phyloP scores from a whole-genome alignment of 2,888 invertebrate species.

The Brachylomia viminalis region DNA sequence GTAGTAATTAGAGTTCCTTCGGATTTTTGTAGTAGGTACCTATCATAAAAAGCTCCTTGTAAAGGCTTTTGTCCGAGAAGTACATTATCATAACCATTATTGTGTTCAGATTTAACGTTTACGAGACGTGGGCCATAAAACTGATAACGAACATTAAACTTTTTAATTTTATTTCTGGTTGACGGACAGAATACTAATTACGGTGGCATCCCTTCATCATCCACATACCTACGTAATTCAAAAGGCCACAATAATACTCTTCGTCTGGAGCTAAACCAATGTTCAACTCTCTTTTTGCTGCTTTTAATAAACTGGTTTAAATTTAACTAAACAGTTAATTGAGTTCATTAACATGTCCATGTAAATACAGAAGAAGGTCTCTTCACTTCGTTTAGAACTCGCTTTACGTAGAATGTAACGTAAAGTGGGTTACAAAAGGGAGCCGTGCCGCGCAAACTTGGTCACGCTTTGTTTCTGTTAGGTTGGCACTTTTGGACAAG shows the following conservation, averaged over 20 bases:
- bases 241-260: background rate
- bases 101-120: background rate
- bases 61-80: too few species aligned
- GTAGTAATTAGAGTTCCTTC: background rate
- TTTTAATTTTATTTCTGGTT: background rate
- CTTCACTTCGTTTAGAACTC: conserved; percentile 60
- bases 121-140: background rate
- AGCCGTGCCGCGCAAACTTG: conserved; percentile 68
- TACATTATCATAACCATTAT: background rate
- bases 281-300: background rate
- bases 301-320: conserved; percentile 18
- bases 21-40: background rate
- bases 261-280: background rate
- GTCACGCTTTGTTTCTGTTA: conserved; percentile 67
- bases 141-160: background rate
- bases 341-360: conserved; percentile 62
- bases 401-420: conserved; percentile 65
- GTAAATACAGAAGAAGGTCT: conserved; percentile 65
- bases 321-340: conserved; percentile 55
- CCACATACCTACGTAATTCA: background rate
- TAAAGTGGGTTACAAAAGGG: conserved; percentile 71
- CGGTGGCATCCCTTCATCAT: background rate
- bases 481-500: conserved; percentile 59
- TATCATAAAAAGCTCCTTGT: background rate
- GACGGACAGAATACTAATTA: background rate